phyloP scores from a whole-genome alignment of 1,140 invertebrate species.

The Physella acuta region DNA sequence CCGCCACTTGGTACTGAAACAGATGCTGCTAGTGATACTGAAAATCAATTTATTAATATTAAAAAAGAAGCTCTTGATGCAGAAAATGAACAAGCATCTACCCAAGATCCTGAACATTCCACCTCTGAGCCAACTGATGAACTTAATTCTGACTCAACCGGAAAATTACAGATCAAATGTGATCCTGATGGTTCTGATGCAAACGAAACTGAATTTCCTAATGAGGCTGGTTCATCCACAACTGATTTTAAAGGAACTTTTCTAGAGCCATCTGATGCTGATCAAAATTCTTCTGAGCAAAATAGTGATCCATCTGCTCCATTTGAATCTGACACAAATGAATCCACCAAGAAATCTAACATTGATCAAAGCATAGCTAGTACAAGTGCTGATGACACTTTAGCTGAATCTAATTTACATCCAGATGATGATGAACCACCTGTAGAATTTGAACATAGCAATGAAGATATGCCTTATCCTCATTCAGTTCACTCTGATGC shows the following conservation, averaged over 20 bases:
- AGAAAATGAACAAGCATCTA: conserved; percentile 7
- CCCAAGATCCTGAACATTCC: background rate
- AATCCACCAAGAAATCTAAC: too few relatives aligned
- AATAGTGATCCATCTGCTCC: too few relatives aligned
- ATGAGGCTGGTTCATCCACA: background rate
- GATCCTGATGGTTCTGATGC: conserved; percentile 18
- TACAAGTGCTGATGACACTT: too few relatives aligned
- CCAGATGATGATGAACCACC: background rate
- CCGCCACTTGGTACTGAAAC: too few relatives aligned
- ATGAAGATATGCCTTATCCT: conserved; percentile 10
- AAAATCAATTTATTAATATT: conserved; percentile 6
- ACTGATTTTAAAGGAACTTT: conserved; percentile 25
- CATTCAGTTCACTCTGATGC: conserved; percentile 13
- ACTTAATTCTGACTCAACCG: background rate
- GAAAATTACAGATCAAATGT: conserved; percentile 14
- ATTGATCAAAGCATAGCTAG: too few relatives aligned
- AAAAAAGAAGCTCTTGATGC: conserved; percentile 22
- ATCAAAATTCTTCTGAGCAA: too few relatives aligned
- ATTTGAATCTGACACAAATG: too few relatives aligned
- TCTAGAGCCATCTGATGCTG: conserved; percentile 3
- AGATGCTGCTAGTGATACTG: background rate
- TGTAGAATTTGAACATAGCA: conserved; percentile 10
- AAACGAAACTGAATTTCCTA: background rate
- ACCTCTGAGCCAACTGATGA: conserved; percentile 5
- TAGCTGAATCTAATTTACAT: too few relatives aligned